phyloP scores from a whole-genome alignment of 2,113 vertebrate genomes.

The Phalacrocorax aristotelis region DNA sequence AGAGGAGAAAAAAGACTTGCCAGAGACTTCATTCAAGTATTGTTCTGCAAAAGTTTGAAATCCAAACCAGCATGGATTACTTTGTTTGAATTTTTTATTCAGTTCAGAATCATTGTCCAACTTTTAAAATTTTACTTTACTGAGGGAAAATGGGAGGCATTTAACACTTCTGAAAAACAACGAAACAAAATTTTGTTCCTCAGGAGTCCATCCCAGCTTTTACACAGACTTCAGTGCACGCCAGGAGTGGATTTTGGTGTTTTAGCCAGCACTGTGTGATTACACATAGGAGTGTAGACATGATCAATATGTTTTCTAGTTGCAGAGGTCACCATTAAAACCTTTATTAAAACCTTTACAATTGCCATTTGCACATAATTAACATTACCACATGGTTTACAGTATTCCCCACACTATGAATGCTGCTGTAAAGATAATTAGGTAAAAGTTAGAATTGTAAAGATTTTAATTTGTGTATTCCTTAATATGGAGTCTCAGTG shows the following conservation, averaged over 20 bases:
- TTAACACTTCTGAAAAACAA: neutral
- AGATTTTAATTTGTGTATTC: slow-evolving; percentile 11
- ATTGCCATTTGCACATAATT: slow-evolving; percentile 6
- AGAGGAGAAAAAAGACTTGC: neutral
- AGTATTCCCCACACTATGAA: neutral
- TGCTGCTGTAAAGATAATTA: neutral
- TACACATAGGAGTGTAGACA: neutral
- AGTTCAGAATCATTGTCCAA: neutral
- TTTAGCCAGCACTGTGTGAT: neutral
- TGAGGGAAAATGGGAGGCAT: neutral
- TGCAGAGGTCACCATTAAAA: slow-evolving; percentile 12
- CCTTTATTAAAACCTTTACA: slow-evolving; percentile 46
- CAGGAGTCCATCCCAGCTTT: neutral
- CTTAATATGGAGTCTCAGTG: neutral
- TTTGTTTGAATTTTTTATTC: neutral
- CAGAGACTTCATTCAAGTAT: neutral
- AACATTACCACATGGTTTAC: neutral
- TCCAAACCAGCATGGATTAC: neutral
- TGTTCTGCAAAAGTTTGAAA: neutral
- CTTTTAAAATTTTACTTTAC: neutral
- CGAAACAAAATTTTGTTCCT: neutral
- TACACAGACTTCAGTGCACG: neutral
- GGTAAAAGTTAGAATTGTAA: neutral
- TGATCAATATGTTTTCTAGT: slow-evolving; percentile 3
- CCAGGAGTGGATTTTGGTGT: neutral